Base-by-base conservation (phyloP, 2,888 invertebrate species). In the Tenthredo notha region DNA sequence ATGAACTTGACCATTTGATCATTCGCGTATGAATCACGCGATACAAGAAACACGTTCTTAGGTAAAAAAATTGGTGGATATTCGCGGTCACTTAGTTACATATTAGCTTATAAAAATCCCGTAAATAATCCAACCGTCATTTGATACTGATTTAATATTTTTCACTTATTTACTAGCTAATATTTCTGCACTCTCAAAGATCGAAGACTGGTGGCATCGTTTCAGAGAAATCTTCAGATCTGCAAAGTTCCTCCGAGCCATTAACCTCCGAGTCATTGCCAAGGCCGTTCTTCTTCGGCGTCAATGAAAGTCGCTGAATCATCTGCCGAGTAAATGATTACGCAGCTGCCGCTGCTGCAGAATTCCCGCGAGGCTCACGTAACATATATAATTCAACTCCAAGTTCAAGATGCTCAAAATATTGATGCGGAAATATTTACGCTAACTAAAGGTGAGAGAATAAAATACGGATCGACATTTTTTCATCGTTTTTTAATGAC, bases 281-380 rank as follows among this genome's bases (percentile, higher is more conserved):
- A 83, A 83, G 83, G 83, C 21, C 9, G 25, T 29, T 83, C 67
- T 43, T 65, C 83, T 70, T 83, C 70, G 47, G 29, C 83, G 61
- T 83, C 83, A 83, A 83, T 83, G 83, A 83, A 83, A 83, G 83
- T 83, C 65, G 67, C 40, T 83, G 83, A 83, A 50, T 83, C 83
- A 83, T 70, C 47, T 47, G 43, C 47, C 67, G 70, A 47, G 83
- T 40, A n/a, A 29, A 37, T 37, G 33, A 12, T 40, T 43, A 21
- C 72, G 7, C 21, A 74, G n/a, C 72, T 33, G 40, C 40, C 37
- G 40, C 7, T 43, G 72, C 40, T 43, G 72, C 40, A 74, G 72
- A 74, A n/a, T 74, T 33, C 33, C 33, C 67, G 67, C 29, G 29
- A 67, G 29, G 67, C 67, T 67, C 67, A 67, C 67, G 67, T 67